Evolutionary conservation across 2,888 invertebrate genomes (phyloP), one percentile per base, ranked within the genome.

Genomic region (Thalpophila matura): DNA sequence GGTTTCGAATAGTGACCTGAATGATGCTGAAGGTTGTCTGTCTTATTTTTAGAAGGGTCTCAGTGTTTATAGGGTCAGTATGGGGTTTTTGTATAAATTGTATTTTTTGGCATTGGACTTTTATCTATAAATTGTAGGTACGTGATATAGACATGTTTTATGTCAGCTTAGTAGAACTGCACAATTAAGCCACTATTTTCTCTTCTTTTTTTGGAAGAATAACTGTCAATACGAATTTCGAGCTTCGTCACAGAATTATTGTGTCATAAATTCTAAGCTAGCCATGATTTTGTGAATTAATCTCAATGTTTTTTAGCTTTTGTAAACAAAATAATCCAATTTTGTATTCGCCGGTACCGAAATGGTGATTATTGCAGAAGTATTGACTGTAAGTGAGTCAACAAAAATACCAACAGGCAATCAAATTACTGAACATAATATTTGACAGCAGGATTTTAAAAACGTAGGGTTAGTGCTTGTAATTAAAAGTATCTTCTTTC

Each of bases 151-250:
- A n/a, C n/a, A n/a, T n/a, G n/a, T n/a, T n/a, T n/a, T n/a, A n/a
- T n/a, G n/a, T n/a, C n/a, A n/a, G n/a, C n/a, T 50, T 5, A 12
- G 7, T 6, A 12, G 22, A 31, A 6, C 29, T n/a, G 16, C 6
- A 12, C 18, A 16, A 64, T 38, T 1, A 4, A n/a, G 4, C 18
- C 16, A 24, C 4, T 16, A 5, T 24, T 38, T 31, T 31, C 1
- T 38, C 29, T 50, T 37, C 3, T 24, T 29, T n/a, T n/a, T 63
- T 37, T 24, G 3, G 4, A 3, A 37, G 51, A 60, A 60, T 37
- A 20, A 24, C 24, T 60, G n/a, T 29, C 5, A 24, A 14, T 27
- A 7, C 51, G 12, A 50, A 12, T 14, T 38, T 50, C 24, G 14
- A 27, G 14, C 4, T 33, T 20, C 1, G n/a, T 51, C 29, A 20